Evolutionary conservation across 2,888 invertebrate species (phyloP).

Genomic region (Pasiphila rectangulata): DNA sequence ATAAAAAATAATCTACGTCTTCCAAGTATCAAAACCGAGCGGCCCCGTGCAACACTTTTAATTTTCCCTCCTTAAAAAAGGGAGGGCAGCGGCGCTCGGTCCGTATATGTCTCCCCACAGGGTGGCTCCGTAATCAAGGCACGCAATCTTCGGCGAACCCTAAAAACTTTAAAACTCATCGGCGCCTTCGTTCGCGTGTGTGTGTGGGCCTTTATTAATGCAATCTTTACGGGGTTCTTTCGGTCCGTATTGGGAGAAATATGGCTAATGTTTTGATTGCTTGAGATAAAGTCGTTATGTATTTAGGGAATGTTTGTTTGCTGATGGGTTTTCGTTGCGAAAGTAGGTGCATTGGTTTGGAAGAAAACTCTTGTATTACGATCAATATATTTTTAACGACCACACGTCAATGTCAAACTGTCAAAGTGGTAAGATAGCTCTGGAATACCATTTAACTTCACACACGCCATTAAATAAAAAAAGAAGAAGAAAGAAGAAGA

Average conservation of each 20-base stretch:
- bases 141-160: slow-evolving; percentile 84
- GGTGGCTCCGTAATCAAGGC: slow-evolving; percentile 81
- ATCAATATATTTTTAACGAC: too few species aligned
- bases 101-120: slow-evolving; percentile 60
- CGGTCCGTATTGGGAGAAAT: slow-evolving; percentile 20
- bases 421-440: too few species aligned
- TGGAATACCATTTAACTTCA: too few species aligned
- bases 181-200: slow-evolving; percentile 52
- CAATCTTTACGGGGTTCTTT: slow-evolving; percentile 44
- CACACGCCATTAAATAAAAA: too few species aligned
- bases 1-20: slow-evolving; percentile 42
- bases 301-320: slow-evolving; percentile 12
- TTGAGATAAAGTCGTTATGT: slow-evolving; percentile 18
- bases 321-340: not conserved
- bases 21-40: slow-evolving; percentile 63
- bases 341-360: too few species aligned
- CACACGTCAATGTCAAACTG: too few species aligned
- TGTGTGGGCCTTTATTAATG: slow-evolving; percentile 49
- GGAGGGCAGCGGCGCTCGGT: slow-evolving; percentile 69
- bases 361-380: too few species aligned
- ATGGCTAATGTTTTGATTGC: slow-evolving; percentile 27
- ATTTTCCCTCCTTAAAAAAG: slow-evolving; percentile 81
- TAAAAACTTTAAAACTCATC: slow-evolving; percentile 83
- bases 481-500: too few species aligned
- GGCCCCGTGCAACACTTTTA: slow-evolving; percentile 66